Evolutionary conservation across 2,113 vertebrate species (phyloP).

Genomic region (Bubo blakistoni): DNA sequence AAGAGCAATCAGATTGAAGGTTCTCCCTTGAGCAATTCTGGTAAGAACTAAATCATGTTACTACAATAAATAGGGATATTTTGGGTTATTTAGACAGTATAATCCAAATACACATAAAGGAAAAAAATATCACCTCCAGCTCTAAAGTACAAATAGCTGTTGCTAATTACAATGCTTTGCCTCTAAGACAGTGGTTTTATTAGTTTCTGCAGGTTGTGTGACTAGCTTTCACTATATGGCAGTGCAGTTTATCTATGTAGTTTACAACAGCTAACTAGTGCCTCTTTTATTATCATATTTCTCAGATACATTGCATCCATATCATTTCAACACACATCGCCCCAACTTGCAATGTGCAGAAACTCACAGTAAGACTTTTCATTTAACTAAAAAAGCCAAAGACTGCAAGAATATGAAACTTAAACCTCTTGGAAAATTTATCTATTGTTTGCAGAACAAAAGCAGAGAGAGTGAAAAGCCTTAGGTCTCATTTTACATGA

Average conservation of each 20-base stretch:
- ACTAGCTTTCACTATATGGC: neutral
- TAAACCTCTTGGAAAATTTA: neutral
- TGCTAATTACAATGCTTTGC: neutral
- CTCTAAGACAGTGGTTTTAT: neutral
- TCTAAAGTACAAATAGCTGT: neutral
- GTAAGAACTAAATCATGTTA: neutral
- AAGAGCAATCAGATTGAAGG: neutral
- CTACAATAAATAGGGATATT: neutral
- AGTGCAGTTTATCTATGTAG: neutral
- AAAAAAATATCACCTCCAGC: neutral
- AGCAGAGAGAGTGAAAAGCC: neutral
- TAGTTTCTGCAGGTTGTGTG: neutral
- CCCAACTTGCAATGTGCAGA: neutral
- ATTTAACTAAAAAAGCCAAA: neutral
- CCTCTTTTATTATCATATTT: neutral
- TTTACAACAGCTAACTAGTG: neutral
- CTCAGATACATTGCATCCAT: neutral
- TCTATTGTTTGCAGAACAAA: neutral
- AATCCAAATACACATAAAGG: neutral
- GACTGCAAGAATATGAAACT: neutral
- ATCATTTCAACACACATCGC: neutral
- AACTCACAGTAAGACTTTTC: neutral
- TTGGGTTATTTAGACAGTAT: neutral
- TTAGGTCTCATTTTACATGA: neutral
- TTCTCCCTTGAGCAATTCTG: neutral